phyloP scores from a whole-genome alignment of 2,113 vertebrate genomes.

The Tragelaphus strepsiceros region DNA sequence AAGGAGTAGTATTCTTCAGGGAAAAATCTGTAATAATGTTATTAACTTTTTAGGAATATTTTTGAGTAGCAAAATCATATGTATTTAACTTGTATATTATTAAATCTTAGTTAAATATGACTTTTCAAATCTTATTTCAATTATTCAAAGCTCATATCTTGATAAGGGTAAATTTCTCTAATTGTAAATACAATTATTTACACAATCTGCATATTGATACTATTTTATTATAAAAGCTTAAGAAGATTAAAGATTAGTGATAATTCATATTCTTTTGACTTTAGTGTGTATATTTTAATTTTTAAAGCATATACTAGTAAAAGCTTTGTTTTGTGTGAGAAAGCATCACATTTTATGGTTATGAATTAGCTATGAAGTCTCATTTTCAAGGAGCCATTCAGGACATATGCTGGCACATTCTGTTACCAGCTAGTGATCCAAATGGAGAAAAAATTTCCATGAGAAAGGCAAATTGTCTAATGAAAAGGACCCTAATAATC shows the following conservation, averaged over 20 bases:
- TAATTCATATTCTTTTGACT: constrained; percentile 19
- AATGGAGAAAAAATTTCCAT: constrained; percentile 48
- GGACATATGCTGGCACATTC: constrained; percentile 65
- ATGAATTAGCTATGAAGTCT: constrained; percentile 50
- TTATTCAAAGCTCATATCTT: constrained; percentile 1
- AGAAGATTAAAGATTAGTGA: not conserved
- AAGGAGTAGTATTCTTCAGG: not conserved
- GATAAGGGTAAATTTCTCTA: not conserved
- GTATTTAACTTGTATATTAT: not conserved
- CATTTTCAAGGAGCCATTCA: constrained; percentile 54
- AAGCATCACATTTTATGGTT: constrained; percentile 37
- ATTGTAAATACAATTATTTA: not conserved
- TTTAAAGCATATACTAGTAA: not conserved
- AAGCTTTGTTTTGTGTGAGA: not conserved
- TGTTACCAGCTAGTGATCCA: constrained; percentile 54
- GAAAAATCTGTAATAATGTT: not conserved
- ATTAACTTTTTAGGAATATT: not conserved
- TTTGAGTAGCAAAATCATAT: not conserved
- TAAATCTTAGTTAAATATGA: not conserved
- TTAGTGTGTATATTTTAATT: not conserved
- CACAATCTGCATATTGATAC: not conserved
- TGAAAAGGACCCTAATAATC: constrained; percentile 12
- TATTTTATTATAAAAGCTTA: not conserved
- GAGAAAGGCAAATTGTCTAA: constrained; percentile 17
- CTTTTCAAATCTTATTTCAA: constrained; percentile 10